phyloP scores from a whole-genome alignment of 1,140 invertebrate genomes.

The Zaprionus inermis region DNA sequence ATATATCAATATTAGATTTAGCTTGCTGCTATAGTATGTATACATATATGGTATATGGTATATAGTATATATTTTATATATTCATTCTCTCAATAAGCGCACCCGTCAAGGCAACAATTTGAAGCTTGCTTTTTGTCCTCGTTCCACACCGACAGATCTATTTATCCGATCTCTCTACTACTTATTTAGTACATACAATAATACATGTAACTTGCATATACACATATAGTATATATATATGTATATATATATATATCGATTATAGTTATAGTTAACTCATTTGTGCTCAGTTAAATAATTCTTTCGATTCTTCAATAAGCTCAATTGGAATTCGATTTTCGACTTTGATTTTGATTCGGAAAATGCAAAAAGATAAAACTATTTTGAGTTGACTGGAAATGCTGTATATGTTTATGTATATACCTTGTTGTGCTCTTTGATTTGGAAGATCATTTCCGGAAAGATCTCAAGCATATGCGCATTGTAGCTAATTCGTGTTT shows the following conservation, averaged over 20 bases:
- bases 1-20: slow-evolving; percentile 9
- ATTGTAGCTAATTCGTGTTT: neutral
- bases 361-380: slow-evolving; percentile 13
- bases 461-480: neutral
- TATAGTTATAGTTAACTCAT: slow-evolving; percentile 4
- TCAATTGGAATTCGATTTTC: slow-evolving; percentile 7
- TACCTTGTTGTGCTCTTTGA: neutral
- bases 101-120: slow-evolving; percentile 45
- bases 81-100: slow-evolving; percentile 37
- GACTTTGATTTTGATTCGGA: neutral
- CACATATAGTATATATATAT: slow-evolving; percentile 14
- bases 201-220: slow-evolving; percentile 20
- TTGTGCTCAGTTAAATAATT: slow-evolving; percentile 8
- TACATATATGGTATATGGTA: slow-evolving; percentile 19
- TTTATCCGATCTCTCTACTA: slow-evolving; percentile 10
- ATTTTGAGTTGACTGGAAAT: slow-evolving; percentile 12
- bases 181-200: slow-evolving; percentile 35
- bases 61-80: slow-evolving; percentile 21
- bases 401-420: neutral
- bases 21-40: slow-evolving; percentile 16
- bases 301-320: slow-evolving; percentile 2
- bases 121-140: slow-evolving; percentile 30
- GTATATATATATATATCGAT: slow-evolving; percentile 6
- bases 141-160: slow-evolving; percentile 7
- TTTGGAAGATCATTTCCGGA: neutral